Evolutionary conservation across 2,888 invertebrate species (phyloP), one percentile per base, ranked within the genome.

Genomic region (Mythimna albipuncta): DNA sequence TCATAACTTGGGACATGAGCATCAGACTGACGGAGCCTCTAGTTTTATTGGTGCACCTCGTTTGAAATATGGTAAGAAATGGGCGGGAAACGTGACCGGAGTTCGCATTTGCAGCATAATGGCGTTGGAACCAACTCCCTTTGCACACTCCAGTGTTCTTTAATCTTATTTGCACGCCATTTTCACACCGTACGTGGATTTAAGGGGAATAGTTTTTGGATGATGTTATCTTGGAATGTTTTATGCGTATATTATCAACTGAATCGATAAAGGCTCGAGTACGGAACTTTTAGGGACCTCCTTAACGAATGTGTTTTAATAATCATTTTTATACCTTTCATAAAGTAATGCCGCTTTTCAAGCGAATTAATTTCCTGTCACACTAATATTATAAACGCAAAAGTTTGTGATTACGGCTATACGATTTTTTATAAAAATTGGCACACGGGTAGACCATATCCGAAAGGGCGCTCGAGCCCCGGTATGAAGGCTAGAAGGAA

Each of bases 41-140:
- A 88, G 88, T 89, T 91, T 91, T 91, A 93, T 90, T 91, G 90
- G 91, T 91, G 91, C 91, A 92, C 84, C 90, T 87, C 87, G 84
- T 89, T 89, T 91, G 91, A 91, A 92, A 92, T 93, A 93, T 92
- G 89, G 89, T 90, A 90, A 90, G 90, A 88, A 92, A 92, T 88
- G 87, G 88, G 70, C 82, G 82, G 82, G 77, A 82, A 84, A 90
- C 94, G 93, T 94, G 93, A 90, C 89, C 82, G 71, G 93, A 90
- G 90, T 93, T 81, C 85, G 79, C 79, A 86, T 82, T 79, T 72
- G 74, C 71, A 77, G 75, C 71, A 82, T 89, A 87, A 85, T 86
- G 75, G 79, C 75, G 81, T 83, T 72, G 76, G 85, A 69, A 80
- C 77, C 74, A 69, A 82, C 71, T 81, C 73, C 76, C 79, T 80